Base-by-base conservation (phyloP, 2,888 invertebrate species). In the Apamea anceps region DNA sequence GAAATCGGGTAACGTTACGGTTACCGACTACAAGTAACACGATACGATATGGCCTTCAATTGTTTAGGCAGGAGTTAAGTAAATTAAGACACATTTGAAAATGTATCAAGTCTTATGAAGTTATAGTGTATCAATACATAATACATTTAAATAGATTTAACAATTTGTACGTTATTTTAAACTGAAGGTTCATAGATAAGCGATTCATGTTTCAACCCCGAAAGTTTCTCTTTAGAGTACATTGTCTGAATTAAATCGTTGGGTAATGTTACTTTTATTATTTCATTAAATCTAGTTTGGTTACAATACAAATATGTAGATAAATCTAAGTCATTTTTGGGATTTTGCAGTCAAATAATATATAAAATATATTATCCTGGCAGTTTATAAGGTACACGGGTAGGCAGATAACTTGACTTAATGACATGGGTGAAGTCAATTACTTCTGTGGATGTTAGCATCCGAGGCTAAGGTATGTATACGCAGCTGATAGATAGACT, bases 31-130 rank as follows among this genome's bases (percentile, higher is more conserved):
- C 81, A 71, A 77, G 70, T 79, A 73, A 89, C 89, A 88, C 42
- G 85, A 90, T 90, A 92, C 89, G 90, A 92, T 90, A 93, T 93
- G 93, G 95, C 95, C 95, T 95, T 95, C 92, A 88, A 93, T 91
- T 91, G 92, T 89, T 87, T 92, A 93, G 90, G 89, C 90, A 91
- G 88, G 90, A 92, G 91, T 90, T 92, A 94, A 94, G 94, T 94
- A 92, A 93, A 91, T 90, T 95, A 95, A 94, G 93, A 92, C 93
- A 92, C 93, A 93, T 89, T 92, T 91, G 91, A 92, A 91, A 91
- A 92, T 90, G 90, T 92, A 92, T 91, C 91, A 93, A 92, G 93
- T 95, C 95, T 95, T 95, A 95, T 95, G 95, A 95, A 92, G 91
- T 93, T 90, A 90, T 89, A 89, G 85, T 84, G 81, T 86, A 91